These are phyloP conservation scores for Tachina grossa DNA, from an alignment of 2,888 invertebrate species.

Conservation along the genomic window DNA sequence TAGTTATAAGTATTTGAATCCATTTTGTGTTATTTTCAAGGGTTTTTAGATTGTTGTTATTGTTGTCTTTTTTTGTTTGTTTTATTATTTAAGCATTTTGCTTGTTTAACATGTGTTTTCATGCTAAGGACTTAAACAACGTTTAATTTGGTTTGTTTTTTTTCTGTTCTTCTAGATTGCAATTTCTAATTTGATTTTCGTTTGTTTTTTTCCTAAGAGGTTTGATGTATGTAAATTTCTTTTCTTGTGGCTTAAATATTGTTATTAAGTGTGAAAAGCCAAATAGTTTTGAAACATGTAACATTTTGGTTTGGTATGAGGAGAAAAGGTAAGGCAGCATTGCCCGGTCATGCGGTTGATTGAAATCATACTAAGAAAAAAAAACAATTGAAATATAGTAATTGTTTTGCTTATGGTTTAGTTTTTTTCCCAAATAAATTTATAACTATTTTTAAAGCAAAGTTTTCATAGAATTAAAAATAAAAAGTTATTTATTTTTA, in stretches of 20 bases:
- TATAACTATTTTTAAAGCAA: too few species aligned
- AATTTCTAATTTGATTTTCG: constrained; percentile 18
- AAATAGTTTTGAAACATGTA: constrained; percentile 42
- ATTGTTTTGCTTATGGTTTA: too few species aligned
- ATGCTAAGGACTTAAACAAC: constrained; percentile 38
- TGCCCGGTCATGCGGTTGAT: too few species aligned
- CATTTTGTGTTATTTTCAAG: constrained; percentile 39
- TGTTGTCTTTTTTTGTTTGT: constrained; percentile 50
- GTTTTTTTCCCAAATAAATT: too few species aligned
- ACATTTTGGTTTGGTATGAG: neutral
- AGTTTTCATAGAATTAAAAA: too few species aligned
- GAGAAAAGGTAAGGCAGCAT: too few species aligned
- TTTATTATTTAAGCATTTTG: constrained; percentile 55
- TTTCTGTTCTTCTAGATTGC: neutral
- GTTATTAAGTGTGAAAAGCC: constrained; percentile 66
- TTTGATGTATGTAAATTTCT: constrained; percentile 14
- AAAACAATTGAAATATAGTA: too few species aligned
- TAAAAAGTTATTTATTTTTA: neutral
- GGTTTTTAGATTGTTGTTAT: constrained; percentile 13
- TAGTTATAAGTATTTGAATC: constrained; percentile 35
- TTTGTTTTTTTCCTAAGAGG: neutral
- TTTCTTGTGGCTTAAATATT: constrained; percentile 33
- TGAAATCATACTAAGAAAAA: too few species aligned
- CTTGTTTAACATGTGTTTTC: constrained; percentile 64
- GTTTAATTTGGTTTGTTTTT: constrained; percentile 32